These are phyloP conservation scores for Steinernema scapterisci DNA, from an alignment of 2,888 invertebrate genomes.

Conservation along the genomic window DNA sequence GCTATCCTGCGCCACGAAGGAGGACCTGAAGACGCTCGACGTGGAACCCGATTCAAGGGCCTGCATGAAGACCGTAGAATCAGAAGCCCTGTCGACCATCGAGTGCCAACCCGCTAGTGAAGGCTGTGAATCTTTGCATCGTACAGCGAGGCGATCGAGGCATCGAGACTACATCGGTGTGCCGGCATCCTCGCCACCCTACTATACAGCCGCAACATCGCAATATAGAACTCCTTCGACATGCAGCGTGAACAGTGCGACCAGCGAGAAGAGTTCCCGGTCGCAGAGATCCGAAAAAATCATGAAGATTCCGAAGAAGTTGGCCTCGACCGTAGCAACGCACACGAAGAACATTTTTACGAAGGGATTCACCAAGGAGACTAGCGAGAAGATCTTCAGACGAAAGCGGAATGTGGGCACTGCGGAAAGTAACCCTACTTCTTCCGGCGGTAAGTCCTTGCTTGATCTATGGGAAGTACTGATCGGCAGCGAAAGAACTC, in stretches of 20 bases:
- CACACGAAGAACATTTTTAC: constrained; percentile 8
- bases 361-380: background rate
- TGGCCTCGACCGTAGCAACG: background rate
- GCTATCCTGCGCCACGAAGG: background rate
- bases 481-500: no score
- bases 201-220: constrained; percentile 7
- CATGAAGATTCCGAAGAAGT: background rate
- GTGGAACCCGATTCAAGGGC: background rate
- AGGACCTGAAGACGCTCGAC: background rate
- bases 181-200: background rate
- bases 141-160: background rate
- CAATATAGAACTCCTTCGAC: background rate
- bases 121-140: background rate
- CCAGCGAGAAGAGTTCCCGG: background rate
- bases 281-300: constrained; percentile 12
- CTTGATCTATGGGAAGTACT: no score
- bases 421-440: no score
- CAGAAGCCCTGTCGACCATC: background rate
- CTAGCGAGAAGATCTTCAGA: no score
- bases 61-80: background rate
- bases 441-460: no score
- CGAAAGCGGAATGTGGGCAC: no score
- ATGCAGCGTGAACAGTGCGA: background rate
- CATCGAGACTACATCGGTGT: no score
- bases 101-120: background rate